Conservation (phyloP, 2,888 invertebrate species). For the Leptura quadrifasciata region DNA sequence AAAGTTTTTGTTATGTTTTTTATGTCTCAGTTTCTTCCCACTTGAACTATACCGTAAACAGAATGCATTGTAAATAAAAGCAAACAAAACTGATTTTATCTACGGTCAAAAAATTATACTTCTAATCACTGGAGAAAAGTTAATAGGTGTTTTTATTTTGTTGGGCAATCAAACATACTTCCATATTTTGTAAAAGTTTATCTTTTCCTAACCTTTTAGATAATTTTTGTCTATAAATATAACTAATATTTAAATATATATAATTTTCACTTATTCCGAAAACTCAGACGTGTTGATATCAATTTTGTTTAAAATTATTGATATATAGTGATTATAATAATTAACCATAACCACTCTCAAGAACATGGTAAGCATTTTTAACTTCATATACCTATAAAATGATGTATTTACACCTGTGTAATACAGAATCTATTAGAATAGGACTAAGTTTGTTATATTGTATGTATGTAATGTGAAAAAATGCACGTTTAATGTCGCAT, state of each 20-base stretch:
- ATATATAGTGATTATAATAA: not conserved
- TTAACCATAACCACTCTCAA: not conserved
- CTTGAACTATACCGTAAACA: no score
- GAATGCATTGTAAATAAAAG: no score
- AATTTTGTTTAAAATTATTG: not conserved
- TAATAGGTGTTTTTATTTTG: not conserved
- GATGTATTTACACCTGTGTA: no score
- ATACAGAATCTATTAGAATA: no score
- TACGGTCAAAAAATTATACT: not conserved
- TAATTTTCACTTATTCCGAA: constrained; percentile 3
- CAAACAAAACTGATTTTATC: no score
- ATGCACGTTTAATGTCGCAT: no score
- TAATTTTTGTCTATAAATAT: constrained; percentile 27
- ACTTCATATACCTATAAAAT: no score
- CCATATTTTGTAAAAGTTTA: constrained; percentile 25
- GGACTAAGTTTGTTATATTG: no score
- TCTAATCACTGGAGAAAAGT: not conserved
- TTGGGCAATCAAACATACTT: not conserved
- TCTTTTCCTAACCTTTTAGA: constrained; percentile 24
- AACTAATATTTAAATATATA: constrained; percentile 13
- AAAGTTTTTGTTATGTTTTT: no score
- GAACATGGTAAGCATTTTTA: not conserved
- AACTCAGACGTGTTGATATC: constrained; percentile 2
- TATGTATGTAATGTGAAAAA: no score
- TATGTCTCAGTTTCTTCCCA: no score